These are phyloP conservation scores for Mormyrus iriodes DNA, from an alignment of 2,113 vertebrate species.

Conservation along the genomic window DNA sequence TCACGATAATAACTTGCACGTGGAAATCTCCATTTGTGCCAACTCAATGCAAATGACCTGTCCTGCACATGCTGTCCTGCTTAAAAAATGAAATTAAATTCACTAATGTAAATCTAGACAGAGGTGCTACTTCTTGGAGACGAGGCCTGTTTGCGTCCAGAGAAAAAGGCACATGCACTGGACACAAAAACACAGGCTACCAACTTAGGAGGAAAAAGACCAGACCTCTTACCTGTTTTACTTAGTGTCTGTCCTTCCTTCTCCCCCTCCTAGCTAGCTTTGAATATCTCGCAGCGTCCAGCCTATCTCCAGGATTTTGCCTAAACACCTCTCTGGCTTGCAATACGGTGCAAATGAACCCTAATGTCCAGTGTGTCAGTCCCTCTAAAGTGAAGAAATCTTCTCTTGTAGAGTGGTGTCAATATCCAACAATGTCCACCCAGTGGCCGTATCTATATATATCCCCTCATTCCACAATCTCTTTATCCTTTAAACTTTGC, in stretches of 20 bases:
- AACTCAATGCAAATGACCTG: background rate
- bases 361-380: constrained; percentile 12
- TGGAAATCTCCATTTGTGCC: background rate
- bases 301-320: background rate
- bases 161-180: background rate
- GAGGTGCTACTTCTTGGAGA: background rate
- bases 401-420: background rate
- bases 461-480: background rate
- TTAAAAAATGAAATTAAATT: background rate
- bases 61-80: background rate
- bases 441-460: background rate
- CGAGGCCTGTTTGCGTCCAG: background rate
- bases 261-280: background rate
- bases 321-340: constrained; percentile 16
- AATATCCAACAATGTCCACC: constrained; percentile 18
- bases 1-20: background rate
- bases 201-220: background rate
- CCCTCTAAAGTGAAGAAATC: background rate
- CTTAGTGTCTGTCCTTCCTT: background rate
- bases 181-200: background rate
- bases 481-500: constrained; percentile 23
- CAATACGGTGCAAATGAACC: constrained; percentile 12
- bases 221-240: background rate
- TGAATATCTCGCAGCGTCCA: background rate
- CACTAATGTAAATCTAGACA: background rate